Percentiles rank a stretch among this genome's conserved stretches.
phyloP scores from a whole-genome alignment of 1,140 invertebrate species.

The Paraescarpia echinospica region DNA sequence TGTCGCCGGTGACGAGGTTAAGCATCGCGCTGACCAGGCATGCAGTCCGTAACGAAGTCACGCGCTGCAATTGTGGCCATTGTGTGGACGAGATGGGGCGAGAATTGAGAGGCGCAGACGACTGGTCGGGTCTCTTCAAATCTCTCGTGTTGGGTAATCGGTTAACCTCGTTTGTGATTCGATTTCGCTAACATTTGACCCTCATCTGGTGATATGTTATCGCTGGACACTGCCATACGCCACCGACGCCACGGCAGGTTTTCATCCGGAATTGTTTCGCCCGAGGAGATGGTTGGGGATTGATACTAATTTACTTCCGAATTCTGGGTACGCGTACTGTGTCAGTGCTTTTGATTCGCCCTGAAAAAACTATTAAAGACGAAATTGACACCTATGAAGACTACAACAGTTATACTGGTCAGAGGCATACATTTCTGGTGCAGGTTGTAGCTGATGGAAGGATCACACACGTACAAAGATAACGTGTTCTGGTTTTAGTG shows the following conservation, averaged over 20 bases:
- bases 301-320: too few species aligned
- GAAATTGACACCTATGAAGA: too few species aligned
- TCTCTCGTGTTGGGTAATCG: background rate
- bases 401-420: too few species aligned
- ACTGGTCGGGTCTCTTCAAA: background rate
- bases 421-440: too few species aligned
- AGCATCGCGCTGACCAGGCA: background rate
- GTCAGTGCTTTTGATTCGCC: too few species aligned
- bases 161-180: background rate
- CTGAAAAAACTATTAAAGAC: too few species aligned
- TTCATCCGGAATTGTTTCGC: background rate
- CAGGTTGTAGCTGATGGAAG: too few species aligned
- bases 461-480: too few species aligned
- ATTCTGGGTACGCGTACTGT: too few species aligned
- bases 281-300: too few species aligned
- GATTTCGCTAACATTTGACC: background rate
- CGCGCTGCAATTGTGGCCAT: background rate
- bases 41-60: background rate
- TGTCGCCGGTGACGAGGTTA: background rate
- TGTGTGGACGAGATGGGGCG: background rate
- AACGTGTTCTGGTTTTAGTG: too few species aligned
- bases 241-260: background rate
- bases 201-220: slow-evolving; percentile 1
- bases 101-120: background rate
- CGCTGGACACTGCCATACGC: background rate